phyloP scores from a whole-genome alignment of 1,140 invertebrate species.

The Lerema accius region DNA sequence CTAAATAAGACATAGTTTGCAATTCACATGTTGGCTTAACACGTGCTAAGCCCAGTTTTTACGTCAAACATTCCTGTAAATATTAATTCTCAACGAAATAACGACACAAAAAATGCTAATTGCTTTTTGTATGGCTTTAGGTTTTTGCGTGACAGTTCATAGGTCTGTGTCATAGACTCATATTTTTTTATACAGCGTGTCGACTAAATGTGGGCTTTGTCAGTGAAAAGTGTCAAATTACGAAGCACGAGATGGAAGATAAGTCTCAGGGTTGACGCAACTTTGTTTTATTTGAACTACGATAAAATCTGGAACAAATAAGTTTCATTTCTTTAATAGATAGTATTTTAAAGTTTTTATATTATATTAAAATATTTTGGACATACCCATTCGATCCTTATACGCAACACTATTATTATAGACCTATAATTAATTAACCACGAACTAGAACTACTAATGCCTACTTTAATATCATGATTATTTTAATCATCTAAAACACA shows the following conservation, averaged over 20 bases:
- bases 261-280: constrained; percentile 61
- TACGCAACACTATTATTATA: too few species aligned
- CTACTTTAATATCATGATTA: too few species aligned
- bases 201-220: constrained; percentile 79
- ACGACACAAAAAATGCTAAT: constrained; percentile 75
- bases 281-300: constrained; percentile 6
- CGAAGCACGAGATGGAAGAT: constrained; percentile 77
- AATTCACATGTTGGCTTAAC: constrained; percentile 68
- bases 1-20: constrained; percentile 77
- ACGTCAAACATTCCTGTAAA: constrained; percentile 68
- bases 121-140: constrained; percentile 73
- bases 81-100: constrained; percentile 73
- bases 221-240: constrained; percentile 81
- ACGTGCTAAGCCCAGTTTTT: constrained; percentile 69
- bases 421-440: too few species aligned
- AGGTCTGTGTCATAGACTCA: constrained; percentile 47
- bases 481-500: too few species aligned
- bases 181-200: constrained; percentile 39
- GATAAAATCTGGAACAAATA: constrained; percentile 1
- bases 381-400: too few species aligned
- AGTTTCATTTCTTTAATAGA: too few species aligned
- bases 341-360: too few species aligned
- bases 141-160: constrained; percentile 70
- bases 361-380: too few species aligned
- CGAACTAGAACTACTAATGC: too few species aligned